Base-by-base conservation (phyloP, 2,113 vertebrate genomes). In the Calonectris borealis region DNA sequence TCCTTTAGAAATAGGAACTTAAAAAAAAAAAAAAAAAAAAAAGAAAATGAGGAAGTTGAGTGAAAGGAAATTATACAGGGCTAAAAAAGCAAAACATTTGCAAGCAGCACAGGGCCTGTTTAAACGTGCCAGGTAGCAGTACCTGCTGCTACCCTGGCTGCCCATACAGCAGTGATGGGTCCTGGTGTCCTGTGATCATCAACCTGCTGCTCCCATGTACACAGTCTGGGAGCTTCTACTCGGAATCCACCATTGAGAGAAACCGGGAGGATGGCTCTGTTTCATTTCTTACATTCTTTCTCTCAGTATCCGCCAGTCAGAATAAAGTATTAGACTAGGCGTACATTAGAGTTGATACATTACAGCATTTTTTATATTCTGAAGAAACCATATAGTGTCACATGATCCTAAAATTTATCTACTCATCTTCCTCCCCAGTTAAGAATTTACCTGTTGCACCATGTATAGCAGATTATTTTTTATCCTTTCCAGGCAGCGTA, bases 181-280 rank as follows among this genome's bases (percentile, higher is more conserved):
- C 83, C 27, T 54, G 21, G 3, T 27, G 36, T 16, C 71, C 49
- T 65, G 29, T 13, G 24, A 21, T 11, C 6, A 2, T 12, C 48
- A 55, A 5, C 22, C 36, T 51, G 12, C 48, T 79, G 51, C 38
- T 38, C 19, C 34, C 1, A 0, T 0, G 3, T 2, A 34, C 55
- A 61, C 4, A 51, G 6, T 4, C 55, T 32, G 19, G 34, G 54
- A 81, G 51, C 46, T 83, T 24, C 58, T 57, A 5, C 68, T 75
- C 69, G 27, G 7, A 26, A 34, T 11, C 25, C 51, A 62, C 42
- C 65, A 55, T 0, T 12, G 15, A 48, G 2, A 66, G 48, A 66
- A 51, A 24, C 22, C 48, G n/a, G 20, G 13, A 84, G 4, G 25
- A 70, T 7, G 21, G 32, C 16, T 34, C 24, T 5, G 4, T 25